These are phyloP conservation scores for Drosophila sordidula DNA, from an alignment of 2,888 invertebrate genomes.

Conservation along the genomic window DNA sequence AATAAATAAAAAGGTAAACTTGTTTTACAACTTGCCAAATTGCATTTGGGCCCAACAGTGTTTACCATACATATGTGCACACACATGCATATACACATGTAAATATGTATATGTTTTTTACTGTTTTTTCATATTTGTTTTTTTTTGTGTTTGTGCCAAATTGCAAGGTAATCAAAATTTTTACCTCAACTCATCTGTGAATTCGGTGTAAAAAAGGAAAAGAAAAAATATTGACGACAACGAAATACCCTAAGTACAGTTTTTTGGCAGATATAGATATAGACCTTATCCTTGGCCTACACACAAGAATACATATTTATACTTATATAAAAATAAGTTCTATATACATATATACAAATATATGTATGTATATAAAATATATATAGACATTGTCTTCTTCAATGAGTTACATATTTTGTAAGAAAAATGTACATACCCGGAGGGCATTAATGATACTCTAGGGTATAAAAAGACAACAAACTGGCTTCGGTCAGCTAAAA, in stretches of 20 bases:
- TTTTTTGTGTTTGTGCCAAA: constrained; percentile 30
- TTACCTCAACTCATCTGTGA: constrained; percentile 22
- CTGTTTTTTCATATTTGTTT: constrained; percentile 6
- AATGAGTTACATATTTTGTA: not conserved
- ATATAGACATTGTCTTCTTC: too few species aligned
- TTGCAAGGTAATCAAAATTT: constrained; percentile 44
- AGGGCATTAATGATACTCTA: not conserved
- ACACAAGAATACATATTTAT: too few species aligned
- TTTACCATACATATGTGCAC: constrained; percentile 17
- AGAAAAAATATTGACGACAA: constrained; percentile 4
- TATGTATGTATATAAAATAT: too few species aligned
- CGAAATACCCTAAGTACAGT: constrained; percentile 4
- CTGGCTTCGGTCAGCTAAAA: constrained; percentile 21
- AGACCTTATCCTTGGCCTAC: too few species aligned
- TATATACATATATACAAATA: too few species aligned
- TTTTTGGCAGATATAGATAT: too few species aligned
- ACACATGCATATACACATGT: constrained; percentile 1
- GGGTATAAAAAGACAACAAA: constrained; percentile 2
- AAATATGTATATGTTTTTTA: constrained; percentile 2
- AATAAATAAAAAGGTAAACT: constrained; percentile 63
- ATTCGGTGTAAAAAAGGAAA: constrained; percentile 16
- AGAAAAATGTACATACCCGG: not conserved
- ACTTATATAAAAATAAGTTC: too few species aligned
- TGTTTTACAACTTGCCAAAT: constrained; percentile 61
- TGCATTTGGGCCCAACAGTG: constrained; percentile 50